Conservation (phyloP, 37 sponge, comb jelly and placozoan species). For the Theonella swinhoei region DNA sequence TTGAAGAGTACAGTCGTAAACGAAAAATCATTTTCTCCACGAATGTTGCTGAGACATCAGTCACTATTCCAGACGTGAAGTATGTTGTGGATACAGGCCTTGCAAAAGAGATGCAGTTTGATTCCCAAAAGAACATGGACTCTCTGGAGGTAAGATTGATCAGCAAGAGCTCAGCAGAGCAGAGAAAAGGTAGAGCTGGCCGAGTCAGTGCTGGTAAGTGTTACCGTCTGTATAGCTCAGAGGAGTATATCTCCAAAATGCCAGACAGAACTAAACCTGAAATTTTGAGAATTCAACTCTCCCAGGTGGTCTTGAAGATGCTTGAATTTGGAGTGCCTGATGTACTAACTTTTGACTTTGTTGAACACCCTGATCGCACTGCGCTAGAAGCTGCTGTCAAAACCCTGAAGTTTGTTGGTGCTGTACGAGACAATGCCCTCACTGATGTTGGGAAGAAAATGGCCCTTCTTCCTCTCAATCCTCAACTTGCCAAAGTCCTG, state of each 20-base stretch:
- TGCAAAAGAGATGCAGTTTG: constrained; percentile 68
- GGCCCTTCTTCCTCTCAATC: constrained; percentile 72
- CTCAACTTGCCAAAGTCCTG: constrained; percentile 61
- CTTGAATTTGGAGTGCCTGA: constrained; percentile 71
- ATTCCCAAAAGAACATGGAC: constrained; percentile 75
- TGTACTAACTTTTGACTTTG: constrained; percentile 70
- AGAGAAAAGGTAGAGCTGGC: constrained; percentile 86
- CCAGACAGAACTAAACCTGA: constrained; percentile 60
- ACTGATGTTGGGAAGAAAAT: constrained; percentile 62
- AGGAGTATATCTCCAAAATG: constrained; percentile 48
- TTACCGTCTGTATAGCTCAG: constrained; percentile 68
- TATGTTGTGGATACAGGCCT: constrained; percentile 86
- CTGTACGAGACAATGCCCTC: constrained; percentile 43
- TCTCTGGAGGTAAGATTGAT: constrained; percentile 57
- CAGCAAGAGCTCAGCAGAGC: constrained; percentile 82
- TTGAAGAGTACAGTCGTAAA: constrained; percentile 21
- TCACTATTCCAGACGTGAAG: constrained; percentile 85
- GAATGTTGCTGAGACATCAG: constrained; percentile 92
- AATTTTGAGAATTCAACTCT: constrained; percentile 66
- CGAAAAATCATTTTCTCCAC: constrained; percentile 88
- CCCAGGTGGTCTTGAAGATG: constrained; percentile 64
- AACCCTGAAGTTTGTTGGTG: constrained; percentile 69
- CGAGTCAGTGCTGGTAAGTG: constrained; percentile 76
- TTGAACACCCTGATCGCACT: constrained; percentile 59
- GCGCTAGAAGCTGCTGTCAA: constrained; percentile 63